Percentiles rank a stretch among this genome's conserved stretches.
These are phyloP conservation scores for Trisateles emortualis DNA, from an alignment of 2,888 invertebrate species.

Conservation along the genomic window DNA sequence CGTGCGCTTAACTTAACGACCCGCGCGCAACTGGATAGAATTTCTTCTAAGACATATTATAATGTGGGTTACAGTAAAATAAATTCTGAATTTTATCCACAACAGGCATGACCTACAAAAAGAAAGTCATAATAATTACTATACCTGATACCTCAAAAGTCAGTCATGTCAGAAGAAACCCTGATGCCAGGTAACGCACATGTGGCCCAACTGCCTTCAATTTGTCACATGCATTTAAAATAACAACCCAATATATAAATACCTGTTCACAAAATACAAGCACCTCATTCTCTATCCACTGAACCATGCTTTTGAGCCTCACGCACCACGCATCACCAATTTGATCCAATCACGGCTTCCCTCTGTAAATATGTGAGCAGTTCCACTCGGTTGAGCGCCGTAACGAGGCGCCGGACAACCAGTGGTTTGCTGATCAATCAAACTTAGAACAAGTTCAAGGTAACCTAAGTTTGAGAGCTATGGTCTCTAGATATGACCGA, in stretches of 20 bases:
- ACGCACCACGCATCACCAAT: slow-evolving; percentile 39
- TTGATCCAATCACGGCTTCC: slow-evolving; percentile 41
- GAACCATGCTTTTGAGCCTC: slow-evolving; percentile 11
- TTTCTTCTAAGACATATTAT: no score
- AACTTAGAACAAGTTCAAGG: slow-evolving; percentile 31
- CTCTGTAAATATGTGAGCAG: slow-evolving; percentile 39
- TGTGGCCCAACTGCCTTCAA: no score
- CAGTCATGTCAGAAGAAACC: no score
- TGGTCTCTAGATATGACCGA: no score
- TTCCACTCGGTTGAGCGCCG: slow-evolving; percentile 43
- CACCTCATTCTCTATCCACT: slow-evolving; percentile 4
- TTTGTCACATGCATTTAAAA: background rate
- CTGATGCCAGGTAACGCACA: no score
- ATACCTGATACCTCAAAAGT: no score
- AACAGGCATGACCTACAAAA: no score
- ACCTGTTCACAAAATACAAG: background rate
- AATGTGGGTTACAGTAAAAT: no score
- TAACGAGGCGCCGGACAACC: slow-evolving; percentile 42
- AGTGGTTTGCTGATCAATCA: slow-evolving; percentile 37
- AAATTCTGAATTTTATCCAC: no score
- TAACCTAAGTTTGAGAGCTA: background rate
- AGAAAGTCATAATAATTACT: no score
- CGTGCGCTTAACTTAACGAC: no score
- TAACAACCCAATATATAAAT: background rate
- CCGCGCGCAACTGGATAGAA: no score